Conservation (phyloP, 2,888 invertebrate species). For the Acleris holmiana region DNA sequence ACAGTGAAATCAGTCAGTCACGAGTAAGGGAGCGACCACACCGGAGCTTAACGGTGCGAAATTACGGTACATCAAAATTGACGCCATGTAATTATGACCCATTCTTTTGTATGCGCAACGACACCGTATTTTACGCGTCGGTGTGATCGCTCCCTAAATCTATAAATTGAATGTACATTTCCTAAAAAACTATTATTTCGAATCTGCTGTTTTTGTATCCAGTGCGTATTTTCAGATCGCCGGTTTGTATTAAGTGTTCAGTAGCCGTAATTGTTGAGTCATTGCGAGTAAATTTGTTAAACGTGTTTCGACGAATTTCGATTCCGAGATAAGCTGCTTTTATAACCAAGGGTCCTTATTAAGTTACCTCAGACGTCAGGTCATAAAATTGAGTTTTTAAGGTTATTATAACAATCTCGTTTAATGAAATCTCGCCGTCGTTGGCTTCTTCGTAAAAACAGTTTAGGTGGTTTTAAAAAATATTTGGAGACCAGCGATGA, state of each 20-base stretch:
- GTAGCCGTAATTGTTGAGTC: slow-evolving; percentile 55
- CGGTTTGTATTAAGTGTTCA: slow-evolving; percentile 48
- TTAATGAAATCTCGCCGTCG: slow-evolving; percentile 30
- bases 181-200: too few relatives aligned
- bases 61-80: too few relatives aligned
- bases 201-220: slow-evolving; percentile 20
- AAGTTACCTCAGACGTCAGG: slow-evolving; percentile 44
- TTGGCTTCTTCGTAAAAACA: slow-evolving; percentile 17
- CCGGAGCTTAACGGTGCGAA: too few relatives aligned
- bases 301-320: slow-evolving; percentile 61
- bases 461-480: slow-evolving; percentile 9
- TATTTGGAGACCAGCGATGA: background rate
- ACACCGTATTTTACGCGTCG: too few relatives aligned
- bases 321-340: slow-evolving; percentile 56
- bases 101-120: too few relatives aligned
- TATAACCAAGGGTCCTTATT: slow-evolving; percentile 48
- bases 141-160: too few relatives aligned
- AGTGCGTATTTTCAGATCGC: slow-evolving; percentile 55
- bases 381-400: slow-evolving; percentile 33
- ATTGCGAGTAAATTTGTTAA: slow-evolving; percentile 67
- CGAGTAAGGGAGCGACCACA: too few relatives aligned
- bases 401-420: slow-evolving; percentile 34
- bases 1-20: too few relatives aligned
- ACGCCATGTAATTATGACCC: too few relatives aligned
- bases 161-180: too few relatives aligned